Conservation (phyloP, 1,140 invertebrate species). For the Ladona fulva region DNA sequence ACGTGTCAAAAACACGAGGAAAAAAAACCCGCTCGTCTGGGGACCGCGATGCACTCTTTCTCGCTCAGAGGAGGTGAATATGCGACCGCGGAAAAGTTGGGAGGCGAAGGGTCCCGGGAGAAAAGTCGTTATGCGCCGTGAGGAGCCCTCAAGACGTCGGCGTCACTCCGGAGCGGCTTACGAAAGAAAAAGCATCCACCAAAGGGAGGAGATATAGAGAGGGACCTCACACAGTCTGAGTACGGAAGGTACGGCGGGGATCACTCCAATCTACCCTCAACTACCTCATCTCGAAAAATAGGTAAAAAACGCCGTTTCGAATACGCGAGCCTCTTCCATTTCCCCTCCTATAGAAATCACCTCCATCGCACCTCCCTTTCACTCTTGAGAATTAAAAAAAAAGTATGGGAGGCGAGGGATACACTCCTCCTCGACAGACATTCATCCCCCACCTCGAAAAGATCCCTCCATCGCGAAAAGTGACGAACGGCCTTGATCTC, state of each 20-base stretch:
- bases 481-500: neutral
- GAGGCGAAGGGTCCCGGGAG: neutral
- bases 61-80: too few relatives aligned
- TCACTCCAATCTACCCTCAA: too few relatives aligned
- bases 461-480: neutral
- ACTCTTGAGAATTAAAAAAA: slow-evolving; percentile 4
- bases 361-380: neutral
- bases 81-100: neutral
- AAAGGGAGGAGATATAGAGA: neutral
- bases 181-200: neutral
- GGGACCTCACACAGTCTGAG: neutral
- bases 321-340: neutral
- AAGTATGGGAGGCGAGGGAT: neutral
- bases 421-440: neutral
- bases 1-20: too few relatives aligned
- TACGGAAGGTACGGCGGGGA: neutral
- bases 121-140: neutral
- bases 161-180: neutral
- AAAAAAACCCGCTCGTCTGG: too few relatives aligned
- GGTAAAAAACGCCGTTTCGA: too few relatives aligned
- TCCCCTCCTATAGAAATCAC: neutral
- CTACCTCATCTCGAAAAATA: too few relatives aligned
- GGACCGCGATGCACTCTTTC: too few relatives aligned
- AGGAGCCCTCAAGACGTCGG: neutral
- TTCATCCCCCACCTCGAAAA: neutral